Evolutionary conservation across 2,888 invertebrate species (phyloP), one percentile per base, ranked within the genome.

Genomic region (Andrena hattorfiana): DNA sequence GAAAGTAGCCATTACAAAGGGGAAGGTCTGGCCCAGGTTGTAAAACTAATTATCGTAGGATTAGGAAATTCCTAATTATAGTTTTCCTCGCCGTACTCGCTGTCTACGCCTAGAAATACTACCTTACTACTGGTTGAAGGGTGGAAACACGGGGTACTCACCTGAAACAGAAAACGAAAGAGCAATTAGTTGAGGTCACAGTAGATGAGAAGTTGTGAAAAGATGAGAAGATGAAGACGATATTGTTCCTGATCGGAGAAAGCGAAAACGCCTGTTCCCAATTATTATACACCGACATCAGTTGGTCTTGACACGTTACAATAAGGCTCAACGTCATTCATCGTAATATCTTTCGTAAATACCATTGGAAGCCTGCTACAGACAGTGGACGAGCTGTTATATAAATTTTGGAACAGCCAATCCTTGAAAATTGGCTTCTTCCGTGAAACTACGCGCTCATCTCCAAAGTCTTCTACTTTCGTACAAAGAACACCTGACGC

Each of bases 131-230:
- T 28, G 42, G 16, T 48, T 16, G n/a, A 42, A 32, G 2, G 60
- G 4, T n/a, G 2, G 30, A 59, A 59, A 83, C 13, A 35, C 51
- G n/a, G 54, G 66, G 48, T 88, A 88, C 88, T 88, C 87, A 87
- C 87, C 88, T 87, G 73, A 60, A 87, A 88, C 88, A 88, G 35
- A 89, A 69, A 80, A 42, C 48, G 10, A 62, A 66, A 28, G n/a
- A 3, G 1, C 20, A n/a, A 20, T 82, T 77, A 82, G 49, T 76
- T 1, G 28, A 51, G 10, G 48, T 20, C 20, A 1, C 8, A 28
- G 7, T 2, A 3, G 56, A 8, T 1, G n/a, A 62, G n/a, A 62
- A 2, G 8, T 20, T 59, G 54, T 10, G 26, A 23, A 67, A 7
- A 69, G 66, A 80, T 66, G 59, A 79, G 64, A 69, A 42, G 51